Evolutionary conservation across 2,113 vertebrate genomes (phyloP).

Genomic region (Sialia sialis): DNA sequence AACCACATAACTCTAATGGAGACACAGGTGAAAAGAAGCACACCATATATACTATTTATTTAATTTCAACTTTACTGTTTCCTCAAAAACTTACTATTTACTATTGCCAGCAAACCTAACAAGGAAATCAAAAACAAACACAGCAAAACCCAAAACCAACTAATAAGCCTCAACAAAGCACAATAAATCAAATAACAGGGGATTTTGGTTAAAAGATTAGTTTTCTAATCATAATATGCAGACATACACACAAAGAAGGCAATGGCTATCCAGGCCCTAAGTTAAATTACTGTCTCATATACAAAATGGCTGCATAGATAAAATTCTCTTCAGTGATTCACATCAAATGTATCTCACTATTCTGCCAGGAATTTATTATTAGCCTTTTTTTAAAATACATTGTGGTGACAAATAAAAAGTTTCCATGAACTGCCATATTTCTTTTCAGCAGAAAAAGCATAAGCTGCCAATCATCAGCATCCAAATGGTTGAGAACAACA

Average conservation of each 20-base stretch:
- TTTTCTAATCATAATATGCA: not conserved
- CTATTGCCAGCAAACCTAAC: not conserved
- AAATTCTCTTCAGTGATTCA: not conserved
- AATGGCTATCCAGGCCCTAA: not conserved
- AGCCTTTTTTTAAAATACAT: not conserved
- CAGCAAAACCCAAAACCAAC: not conserved
- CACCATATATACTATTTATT: not conserved
- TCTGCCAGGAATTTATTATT: not conserved
- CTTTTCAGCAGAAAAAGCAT: not conserved
- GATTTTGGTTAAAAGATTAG: not conserved
- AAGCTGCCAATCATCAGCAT: not conserved
- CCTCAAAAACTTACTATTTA: not conserved
- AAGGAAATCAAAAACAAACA: not conserved
- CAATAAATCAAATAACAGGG: not conserved
- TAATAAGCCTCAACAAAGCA: not conserved
- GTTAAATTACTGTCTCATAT: not conserved
- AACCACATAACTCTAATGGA: not conserved
- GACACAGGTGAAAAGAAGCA: not conserved
- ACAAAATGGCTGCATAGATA: not conserved
- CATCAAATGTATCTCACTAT: not conserved
- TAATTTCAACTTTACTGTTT: not conserved
- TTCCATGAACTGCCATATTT: not conserved
- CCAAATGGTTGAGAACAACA: not conserved
- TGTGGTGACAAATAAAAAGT: conserved; percentile 21
- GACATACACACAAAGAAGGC: not conserved